These are phyloP conservation scores for Augiades crinisus DNA, from an alignment of 2,888 invertebrate genomes.

Conservation along the genomic window DNA sequence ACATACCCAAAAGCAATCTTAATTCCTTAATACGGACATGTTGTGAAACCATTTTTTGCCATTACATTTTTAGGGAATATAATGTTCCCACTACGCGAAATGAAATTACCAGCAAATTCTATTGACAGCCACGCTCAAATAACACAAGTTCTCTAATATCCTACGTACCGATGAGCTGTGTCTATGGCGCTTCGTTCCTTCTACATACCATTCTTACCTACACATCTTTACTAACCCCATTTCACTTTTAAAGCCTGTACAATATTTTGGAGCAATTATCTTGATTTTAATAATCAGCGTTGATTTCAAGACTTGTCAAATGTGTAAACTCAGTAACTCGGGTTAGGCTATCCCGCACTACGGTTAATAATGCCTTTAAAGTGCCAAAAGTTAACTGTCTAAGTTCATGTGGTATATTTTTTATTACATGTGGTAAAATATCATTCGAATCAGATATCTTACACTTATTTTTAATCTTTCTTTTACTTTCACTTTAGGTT, in stretches of 20 bases:
- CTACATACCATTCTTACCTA: not conserved
- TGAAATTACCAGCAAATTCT: not conserved
- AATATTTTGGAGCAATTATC: conserved; percentile 19
- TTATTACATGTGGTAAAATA: no score
- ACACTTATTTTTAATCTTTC: no score
- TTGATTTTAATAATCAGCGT: not conserved
- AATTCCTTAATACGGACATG: not conserved
- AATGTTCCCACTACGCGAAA: not conserved
- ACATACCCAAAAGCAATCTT: not conserved
- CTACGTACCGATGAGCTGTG: conserved; percentile 14
- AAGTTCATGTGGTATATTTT: no score
- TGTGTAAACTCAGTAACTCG: not conserved
- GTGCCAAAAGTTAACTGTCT: no score
- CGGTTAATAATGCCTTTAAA: no score
- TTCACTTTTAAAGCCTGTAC: conserved; percentile 24
- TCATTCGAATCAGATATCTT: no score
- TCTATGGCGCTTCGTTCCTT: conserved; percentile 2
- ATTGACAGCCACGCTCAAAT: conserved; percentile 13
- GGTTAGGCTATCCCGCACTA: not conserved
- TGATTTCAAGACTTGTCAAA: not conserved
- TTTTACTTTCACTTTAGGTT: no score
- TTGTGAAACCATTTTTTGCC: not conserved
- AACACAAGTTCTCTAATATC: conserved; percentile 15
- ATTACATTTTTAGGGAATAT: no score
- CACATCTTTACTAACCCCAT: not conserved